Evolutionary conservation across 2,113 vertebrate species (phyloP).

Genomic region (Tonatia bakeri): DNA sequence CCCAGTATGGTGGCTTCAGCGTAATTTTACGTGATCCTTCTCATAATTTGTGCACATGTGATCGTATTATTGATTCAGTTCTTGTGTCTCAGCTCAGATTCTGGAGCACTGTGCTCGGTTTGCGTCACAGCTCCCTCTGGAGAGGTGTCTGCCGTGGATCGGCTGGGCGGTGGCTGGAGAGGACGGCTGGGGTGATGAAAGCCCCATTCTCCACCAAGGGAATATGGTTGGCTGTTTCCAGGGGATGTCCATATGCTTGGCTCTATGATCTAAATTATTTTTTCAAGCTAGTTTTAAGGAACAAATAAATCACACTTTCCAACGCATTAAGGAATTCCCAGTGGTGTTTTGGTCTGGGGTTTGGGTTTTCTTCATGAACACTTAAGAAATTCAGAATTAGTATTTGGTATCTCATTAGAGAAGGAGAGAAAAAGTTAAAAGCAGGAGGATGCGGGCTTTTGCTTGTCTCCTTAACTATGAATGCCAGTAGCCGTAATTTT

Average conservation of each 20-base stretch:
- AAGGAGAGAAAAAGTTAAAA: not conserved
- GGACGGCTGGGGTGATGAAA: not conserved
- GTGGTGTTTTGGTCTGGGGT: not conserved
- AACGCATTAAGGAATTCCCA: not conserved
- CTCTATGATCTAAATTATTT: not conserved
- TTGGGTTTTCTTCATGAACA: not conserved
- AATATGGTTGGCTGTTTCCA: not conserved
- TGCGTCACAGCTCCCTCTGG: not conserved
- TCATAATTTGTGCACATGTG: not conserved
- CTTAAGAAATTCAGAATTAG: not conserved
- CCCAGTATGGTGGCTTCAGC: no score
- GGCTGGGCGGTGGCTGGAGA: not conserved
- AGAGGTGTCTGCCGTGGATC: not conserved
- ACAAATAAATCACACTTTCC: not conserved
- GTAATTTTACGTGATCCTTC: not conserved
- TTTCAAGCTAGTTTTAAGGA: not conserved
- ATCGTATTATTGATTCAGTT: not conserved
- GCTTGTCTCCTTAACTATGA: not conserved
- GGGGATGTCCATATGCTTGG: not conserved
- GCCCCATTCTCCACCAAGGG: not conserved
- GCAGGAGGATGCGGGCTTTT: not conserved
- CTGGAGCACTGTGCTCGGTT: not conserved
- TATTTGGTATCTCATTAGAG: not conserved
- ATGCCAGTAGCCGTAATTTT: not conserved
- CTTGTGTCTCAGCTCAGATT: not conserved